These are phyloP conservation scores for Scleropages formosus DNA, from an alignment of 2,797 vertebrate genomes.

Conservation along the genomic window DNA sequence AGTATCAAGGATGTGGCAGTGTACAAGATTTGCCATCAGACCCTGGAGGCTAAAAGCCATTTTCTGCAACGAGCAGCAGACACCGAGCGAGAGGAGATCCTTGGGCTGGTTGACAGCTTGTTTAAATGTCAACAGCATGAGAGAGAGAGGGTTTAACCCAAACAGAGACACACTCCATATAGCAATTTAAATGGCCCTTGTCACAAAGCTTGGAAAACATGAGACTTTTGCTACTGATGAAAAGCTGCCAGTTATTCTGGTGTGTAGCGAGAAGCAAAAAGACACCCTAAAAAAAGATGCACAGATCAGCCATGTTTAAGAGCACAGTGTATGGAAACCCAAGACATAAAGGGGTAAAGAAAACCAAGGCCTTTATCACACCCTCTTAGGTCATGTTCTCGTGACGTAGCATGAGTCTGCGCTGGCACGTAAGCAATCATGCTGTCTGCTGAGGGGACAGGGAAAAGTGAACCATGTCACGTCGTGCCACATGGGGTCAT, in stretches of 20 bases:
- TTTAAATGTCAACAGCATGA: slow-evolving; percentile 26
- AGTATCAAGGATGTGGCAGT: neutral
- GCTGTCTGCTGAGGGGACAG: too few relatives aligned
- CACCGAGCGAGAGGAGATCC: neutral
- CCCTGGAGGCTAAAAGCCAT: slow-evolving; percentile 4
- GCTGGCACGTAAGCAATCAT: too few relatives aligned
- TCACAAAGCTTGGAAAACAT: neutral
- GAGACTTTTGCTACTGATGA: neutral
- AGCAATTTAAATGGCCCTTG: neutral
- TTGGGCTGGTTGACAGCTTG: slow-evolving; percentile 11
- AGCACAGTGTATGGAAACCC: neutral
- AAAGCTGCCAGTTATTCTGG: neutral
- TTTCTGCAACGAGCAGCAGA: neutral
- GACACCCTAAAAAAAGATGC: neutral
- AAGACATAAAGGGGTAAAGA: too few relatives aligned
- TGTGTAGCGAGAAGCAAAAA: neutral
- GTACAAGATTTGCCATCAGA: neutral
- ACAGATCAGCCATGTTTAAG: neutral
- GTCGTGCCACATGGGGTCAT: neutral
- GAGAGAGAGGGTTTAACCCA: slow-evolving; percentile 2
- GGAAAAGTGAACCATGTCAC: neutral
- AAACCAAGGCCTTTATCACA: neutral
- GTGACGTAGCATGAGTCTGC: too few relatives aligned
- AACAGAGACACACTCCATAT: slow-evolving; percentile 17
- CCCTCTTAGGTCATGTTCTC: too few relatives aligned